These are phyloP conservation scores for Distichodus sexfasciatus DNA, from an alignment of 2,797 vertebrate species.

Conservation along the genomic window DNA sequence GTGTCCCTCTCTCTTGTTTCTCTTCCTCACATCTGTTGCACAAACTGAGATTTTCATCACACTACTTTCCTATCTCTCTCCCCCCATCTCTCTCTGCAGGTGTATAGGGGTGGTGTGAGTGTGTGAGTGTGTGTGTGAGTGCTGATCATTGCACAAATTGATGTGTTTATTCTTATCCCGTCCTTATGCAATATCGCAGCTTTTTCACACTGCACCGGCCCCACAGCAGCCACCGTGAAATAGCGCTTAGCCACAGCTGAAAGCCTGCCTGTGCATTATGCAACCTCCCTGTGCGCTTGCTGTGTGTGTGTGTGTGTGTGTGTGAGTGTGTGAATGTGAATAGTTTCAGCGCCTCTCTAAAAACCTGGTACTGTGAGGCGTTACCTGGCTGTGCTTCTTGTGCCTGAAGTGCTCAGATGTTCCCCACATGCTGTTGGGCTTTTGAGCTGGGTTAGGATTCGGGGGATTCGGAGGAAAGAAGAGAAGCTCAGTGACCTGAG, in stretches of 20 bases:
- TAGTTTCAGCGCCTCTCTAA: not conserved
- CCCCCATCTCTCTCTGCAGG: not conserved
- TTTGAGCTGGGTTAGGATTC: not conserved
- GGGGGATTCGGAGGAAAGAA: not conserved
- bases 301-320: conserved; percentile 19
- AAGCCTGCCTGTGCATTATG: conserved; percentile 47
- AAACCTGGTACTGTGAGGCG: no score
- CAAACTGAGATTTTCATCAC: not conserved
- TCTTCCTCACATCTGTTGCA: not conserved
- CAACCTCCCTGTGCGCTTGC: conserved; percentile 49
- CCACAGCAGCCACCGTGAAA: conserved; percentile 31
- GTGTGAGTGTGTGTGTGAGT: conserved; percentile 26
- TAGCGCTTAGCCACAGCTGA: conserved; percentile 42
- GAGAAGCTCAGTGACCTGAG: not conserved
- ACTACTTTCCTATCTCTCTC: not conserved
- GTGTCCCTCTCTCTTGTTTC: not conserved
- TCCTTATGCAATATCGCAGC: conserved; percentile 29
- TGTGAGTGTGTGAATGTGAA: conserved; percentile 2
- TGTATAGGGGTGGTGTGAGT: not conserved
- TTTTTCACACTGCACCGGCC: conserved; percentile 20
- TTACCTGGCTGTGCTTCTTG: conserved; percentile 23
- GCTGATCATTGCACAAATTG: conserved; percentile 32
- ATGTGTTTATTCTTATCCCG: conserved; percentile 7
- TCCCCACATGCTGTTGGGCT: not conserved
- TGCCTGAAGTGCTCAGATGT: conserved; percentile 19